These are phyloP conservation scores for Nasua narica DNA, from an alignment of 2,797 vertebrate species.

Conservation along the genomic window DNA sequence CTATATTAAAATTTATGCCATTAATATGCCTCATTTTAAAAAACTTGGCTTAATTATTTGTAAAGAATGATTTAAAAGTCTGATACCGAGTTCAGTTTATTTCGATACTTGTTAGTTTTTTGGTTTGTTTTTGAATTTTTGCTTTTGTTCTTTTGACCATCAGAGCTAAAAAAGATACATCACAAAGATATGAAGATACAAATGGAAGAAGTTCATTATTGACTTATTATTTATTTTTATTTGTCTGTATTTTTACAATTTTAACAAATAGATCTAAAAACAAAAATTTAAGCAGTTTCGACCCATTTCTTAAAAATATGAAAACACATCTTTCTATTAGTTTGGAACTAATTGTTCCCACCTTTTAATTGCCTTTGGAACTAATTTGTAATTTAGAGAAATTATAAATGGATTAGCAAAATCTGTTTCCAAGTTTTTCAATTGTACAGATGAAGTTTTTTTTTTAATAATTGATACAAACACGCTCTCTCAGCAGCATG, in stretches of 20 bases:
- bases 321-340: background rate
- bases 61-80: background rate
- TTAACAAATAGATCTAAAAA: background rate
- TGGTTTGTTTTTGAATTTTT: background rate
- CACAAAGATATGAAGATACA: background rate
- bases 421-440: background rate
- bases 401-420: background rate
- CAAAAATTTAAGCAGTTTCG: background rate
- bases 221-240: background rate
- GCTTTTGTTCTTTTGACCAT: background rate
- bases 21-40: background rate
- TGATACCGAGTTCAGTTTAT: background rate
- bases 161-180: background rate
- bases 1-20: background rate
- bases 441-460: background rate
- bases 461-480: background rate
- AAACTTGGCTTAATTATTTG: background rate
- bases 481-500: background rate
- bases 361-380: background rate
- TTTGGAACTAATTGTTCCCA: background rate
- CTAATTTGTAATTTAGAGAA: background rate
- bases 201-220: background rate
- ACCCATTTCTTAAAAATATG: background rate
- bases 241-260: background rate
- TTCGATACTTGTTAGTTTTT: background rate